Evolutionary conservation across 2,113 vertebrate genomes (phyloP).

Genomic region (Myrmophylax atrothorax): DNA sequence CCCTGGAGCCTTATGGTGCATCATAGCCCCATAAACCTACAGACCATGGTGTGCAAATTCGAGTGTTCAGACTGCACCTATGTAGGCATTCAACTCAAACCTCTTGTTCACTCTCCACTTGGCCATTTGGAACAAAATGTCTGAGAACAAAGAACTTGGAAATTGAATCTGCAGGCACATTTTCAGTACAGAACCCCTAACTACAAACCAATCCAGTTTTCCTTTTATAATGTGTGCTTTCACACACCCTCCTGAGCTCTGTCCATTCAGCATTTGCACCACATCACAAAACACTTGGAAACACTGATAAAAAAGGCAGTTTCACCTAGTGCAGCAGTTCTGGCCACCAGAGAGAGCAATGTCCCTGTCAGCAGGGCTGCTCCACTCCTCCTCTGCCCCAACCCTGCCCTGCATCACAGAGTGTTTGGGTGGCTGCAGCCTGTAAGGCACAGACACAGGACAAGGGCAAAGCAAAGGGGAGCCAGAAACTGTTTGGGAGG

Average conservation of each 20-base stretch:
- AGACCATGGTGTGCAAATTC: not conserved
- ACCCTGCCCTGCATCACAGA: not conserved
- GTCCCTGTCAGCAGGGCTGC: not conserved
- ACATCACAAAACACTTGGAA: not conserved
- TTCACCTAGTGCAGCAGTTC: not conserved
- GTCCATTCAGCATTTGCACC: not conserved
- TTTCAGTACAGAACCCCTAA: not conserved
- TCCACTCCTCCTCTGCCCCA: not conserved
- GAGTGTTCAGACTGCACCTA: not conserved
- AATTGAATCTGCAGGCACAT: not conserved
- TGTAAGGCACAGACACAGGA: not conserved
- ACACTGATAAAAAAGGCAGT: not conserved
- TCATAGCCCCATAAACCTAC: not conserved
- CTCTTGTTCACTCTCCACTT: not conserved
- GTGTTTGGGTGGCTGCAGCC: not conserved
- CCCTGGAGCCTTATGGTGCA: not conserved
- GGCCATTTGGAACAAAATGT: not conserved
- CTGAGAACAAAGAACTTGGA: not conserved
- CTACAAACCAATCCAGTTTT: not conserved
- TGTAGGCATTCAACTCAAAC: not conserved
- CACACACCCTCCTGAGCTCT: not conserved
- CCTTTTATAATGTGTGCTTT: not conserved
- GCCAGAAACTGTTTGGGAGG: not conserved
- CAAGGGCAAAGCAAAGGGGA: not conserved
- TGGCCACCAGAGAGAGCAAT: not conserved